Conservation (phyloP, 2,888 invertebrate genomes). For the Mythimna ferrago region DNA sequence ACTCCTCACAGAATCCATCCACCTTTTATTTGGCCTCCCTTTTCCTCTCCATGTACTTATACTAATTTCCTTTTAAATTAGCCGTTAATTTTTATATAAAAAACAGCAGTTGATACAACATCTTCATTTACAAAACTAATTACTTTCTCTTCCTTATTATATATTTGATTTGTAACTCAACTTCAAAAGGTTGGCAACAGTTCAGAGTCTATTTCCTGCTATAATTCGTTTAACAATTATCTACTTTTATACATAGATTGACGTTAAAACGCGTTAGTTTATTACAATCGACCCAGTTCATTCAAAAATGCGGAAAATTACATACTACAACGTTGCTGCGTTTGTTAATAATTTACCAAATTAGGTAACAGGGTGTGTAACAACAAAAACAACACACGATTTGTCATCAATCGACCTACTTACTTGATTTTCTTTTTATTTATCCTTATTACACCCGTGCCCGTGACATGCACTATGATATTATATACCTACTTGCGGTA, state of each 20-base stretch:
- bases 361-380: not conserved
- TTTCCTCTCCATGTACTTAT: no score
- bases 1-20: no score
- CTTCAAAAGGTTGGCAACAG: slow-evolving; percentile 10
- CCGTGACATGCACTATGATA: no score
- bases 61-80: not conserved
- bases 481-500: no score
- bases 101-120: not conserved
- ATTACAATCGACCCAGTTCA: slow-evolving; percentile 29
- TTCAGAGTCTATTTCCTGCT: slow-evolving; percentile 52
- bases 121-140: not conserved
- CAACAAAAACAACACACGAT: not conserved
- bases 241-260: slow-evolving; percentile 5
- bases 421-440: no score
- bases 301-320: slow-evolving; percentile 36
- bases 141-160: slow-evolving; percentile 10
- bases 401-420: not conserved
- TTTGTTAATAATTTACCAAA: slow-evolving; percentile 35
- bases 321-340: slow-evolving; percentile 8
- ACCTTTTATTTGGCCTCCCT: no score
- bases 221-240: slow-evolving; percentile 44
- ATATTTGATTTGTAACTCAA: slow-evolving; percentile 13
- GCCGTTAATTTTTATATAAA: not conserved
- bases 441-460: no score
- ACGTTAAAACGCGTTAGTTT: slow-evolving; percentile 9